Conservation (phyloP, 2,113 vertebrate species). For the Tor tambroides region DNA sequence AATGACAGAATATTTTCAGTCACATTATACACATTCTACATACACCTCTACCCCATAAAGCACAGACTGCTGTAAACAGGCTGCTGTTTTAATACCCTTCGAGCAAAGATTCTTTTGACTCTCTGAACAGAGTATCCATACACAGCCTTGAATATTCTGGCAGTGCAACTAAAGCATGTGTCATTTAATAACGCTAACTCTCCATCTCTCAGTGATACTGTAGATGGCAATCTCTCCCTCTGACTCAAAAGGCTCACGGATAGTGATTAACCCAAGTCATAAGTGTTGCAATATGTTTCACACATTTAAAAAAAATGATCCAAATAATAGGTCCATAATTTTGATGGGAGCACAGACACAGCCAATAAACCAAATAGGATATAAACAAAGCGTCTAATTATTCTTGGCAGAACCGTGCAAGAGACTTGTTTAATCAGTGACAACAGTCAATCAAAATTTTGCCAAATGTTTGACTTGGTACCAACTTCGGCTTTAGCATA, state of each 20-base stretch:
- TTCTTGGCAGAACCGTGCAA: background rate
- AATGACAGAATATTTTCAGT: background rate
- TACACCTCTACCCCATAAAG: background rate
- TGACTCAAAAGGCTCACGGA: background rate
- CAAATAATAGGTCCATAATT: constrained; percentile 2
- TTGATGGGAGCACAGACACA: constrained; percentile 4
- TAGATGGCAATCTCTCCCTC: constrained; percentile 78
- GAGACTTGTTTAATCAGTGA: background rate
- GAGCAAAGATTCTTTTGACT: background rate
- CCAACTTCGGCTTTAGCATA: background rate
- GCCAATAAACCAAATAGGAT: constrained; percentile 22
- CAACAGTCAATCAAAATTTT: constrained; percentile 11
- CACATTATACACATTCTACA: background rate
- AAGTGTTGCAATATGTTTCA: constrained; percentile 13
- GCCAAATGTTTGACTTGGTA: background rate
- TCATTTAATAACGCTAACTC: constrained; percentile 34
- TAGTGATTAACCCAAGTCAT: background rate
- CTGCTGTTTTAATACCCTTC: background rate
- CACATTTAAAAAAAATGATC: background rate
- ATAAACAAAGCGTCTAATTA: constrained; percentile 26
- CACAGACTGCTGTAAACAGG: background rate
- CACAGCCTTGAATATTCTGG: background rate
- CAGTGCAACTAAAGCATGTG: background rate
- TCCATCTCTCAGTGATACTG: constrained; percentile 65
- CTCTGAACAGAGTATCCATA: background rate